These are phyloP conservation scores for Moxostoma hubbsi DNA, from an alignment of 2,797 vertebrate species.

Conservation along the genomic window DNA sequence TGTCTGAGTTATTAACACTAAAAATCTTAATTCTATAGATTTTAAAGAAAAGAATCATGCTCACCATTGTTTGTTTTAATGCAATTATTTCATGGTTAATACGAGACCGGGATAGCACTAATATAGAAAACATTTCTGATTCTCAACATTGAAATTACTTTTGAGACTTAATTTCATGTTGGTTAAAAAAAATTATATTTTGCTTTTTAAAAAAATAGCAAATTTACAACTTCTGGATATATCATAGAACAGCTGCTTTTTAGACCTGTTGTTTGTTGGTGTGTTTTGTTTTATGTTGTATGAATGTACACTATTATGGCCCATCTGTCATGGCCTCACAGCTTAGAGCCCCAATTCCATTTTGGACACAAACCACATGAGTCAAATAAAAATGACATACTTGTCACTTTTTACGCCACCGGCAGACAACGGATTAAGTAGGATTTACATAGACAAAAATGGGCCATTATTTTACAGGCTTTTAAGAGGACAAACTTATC, in stretches of 20 bases:
- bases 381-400: slow-evolving; percentile 72
- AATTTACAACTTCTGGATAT: slow-evolving; percentile 11
- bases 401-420: slow-evolving; percentile 69
- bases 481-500: slow-evolving; percentile 32
- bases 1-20: no score
- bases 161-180: no score
- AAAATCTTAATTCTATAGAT: no score
- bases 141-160: no score
- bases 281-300: slow-evolving; percentile 10
- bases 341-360: slow-evolving; percentile 68
- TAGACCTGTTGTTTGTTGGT: neutral
- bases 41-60: no score
- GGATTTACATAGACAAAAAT: slow-evolving; percentile 78
- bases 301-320: slow-evolving; percentile 51
- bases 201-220: no score
- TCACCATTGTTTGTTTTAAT: no score
- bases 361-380: slow-evolving; percentile 74
- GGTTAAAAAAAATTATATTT: slow-evolving; percentile 3
- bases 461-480: slow-evolving; percentile 67
- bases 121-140: no score
- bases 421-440: slow-evolving; percentile 76
- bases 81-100: no score
- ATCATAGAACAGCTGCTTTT: slow-evolving; percentile 8
- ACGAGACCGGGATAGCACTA: no score
- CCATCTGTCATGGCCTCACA: slow-evolving; percentile 59